A percentile compares a stretch with the other conserved stretches of the same genome.
Evolutionary conservation across 2,888 invertebrate species (phyloP).

Genomic region (Tinea semifulvella): DNA sequence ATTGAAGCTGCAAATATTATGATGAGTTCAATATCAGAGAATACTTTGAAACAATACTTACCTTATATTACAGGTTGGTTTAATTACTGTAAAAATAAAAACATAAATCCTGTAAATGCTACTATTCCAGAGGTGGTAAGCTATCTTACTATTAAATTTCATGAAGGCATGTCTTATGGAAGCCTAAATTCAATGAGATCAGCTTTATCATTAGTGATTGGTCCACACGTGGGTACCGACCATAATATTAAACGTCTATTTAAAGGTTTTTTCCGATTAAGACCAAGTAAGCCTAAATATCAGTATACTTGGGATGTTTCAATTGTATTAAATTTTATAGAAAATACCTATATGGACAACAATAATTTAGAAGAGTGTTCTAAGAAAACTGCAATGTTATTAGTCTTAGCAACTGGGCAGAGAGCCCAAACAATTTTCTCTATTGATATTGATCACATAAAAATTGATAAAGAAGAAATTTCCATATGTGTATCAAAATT

Average conservation of each 20-base stretch:
- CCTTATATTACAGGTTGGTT: background rate
- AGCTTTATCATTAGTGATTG: slow-evolving; percentile 14
- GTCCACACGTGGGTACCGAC: slow-evolving; percentile 8
- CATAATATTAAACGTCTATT: slow-evolving; percentile 10
- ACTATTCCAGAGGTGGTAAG: background rate
- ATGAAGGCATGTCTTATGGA: too few relatives aligned
- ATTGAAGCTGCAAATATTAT: slow-evolving; percentile 1
- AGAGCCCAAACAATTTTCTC: slow-evolving; percentile 6
- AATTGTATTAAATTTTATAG: slow-evolving; percentile 1
- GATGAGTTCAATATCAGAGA: slow-evolving; percentile 8
- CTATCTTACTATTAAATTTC: too few relatives aligned
- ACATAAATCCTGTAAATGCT: background rate
- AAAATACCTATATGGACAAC: background rate
- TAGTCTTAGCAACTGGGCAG: slow-evolving; percentile 13
- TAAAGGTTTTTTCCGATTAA: slow-evolving; percentile 11
- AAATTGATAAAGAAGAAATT: background rate
- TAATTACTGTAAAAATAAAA: background rate
- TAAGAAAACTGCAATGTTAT: slow-evolving; percentile 11
- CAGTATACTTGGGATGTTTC: slow-evolving; percentile 10
- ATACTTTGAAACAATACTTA: slow-evolving; percentile 11
- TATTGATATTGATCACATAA: slow-evolving; percentile 11
- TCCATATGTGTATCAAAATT: slow-evolving; percentile 6
- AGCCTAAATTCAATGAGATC: slow-evolving; percentile 9
- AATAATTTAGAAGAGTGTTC: slow-evolving; percentile 7
- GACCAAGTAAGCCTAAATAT: slow-evolving; percentile 14